Evolutionary conservation across 1,140 invertebrate genomes (phyloP), one percentile per base, ranked within the genome.

Genomic region (Linepithema humile): DNA sequence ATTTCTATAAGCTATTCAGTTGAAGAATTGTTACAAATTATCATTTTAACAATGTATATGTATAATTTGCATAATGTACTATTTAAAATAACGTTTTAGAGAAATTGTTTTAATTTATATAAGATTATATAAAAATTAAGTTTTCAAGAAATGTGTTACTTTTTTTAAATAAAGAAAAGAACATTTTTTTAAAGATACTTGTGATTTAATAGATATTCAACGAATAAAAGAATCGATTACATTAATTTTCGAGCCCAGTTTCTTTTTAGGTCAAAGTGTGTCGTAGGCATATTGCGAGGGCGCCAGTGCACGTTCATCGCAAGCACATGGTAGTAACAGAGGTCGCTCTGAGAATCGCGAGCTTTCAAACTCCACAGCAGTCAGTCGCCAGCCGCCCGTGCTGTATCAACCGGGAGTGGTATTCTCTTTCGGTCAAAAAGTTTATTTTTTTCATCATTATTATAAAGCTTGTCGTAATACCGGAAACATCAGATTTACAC

Each of bases 301-400:
- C 83, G 86, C 60, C 80, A 70, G 12, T 45, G 50, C 83, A 65
- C 40, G 78, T 57, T 40, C 55, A 64, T 57, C 67, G 82, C 55
- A 88, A 91, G 77, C 91, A 91, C 91, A 90, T 92, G 91, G 91
- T 85, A 62, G 87, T 88, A 85, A 83, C 85, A 91, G 90, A 89
- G 89, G 91, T 83, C 88, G 88, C 88, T 15, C 80, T 53, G 65
- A 80, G 64, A 73, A 74, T 80, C 23, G 80, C 55, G 78, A 90
- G 91, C 90, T 88, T 87, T 87, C 87, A 82, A 91, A 89, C 88
- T 87, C 84, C 60, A 38, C 72, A 85, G 83, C 82, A 91, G 90
- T 89, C 90, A 91, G 90, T 91, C 86, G 85, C 74, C 88, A 88
- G 86, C 90, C 90, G 91, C 84, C 91, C 83, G 88, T 86, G 87